phyloP scores from a whole-genome alignment of 2,797 vertebrate genomes.

The Taeniopygia guttata region DNA sequence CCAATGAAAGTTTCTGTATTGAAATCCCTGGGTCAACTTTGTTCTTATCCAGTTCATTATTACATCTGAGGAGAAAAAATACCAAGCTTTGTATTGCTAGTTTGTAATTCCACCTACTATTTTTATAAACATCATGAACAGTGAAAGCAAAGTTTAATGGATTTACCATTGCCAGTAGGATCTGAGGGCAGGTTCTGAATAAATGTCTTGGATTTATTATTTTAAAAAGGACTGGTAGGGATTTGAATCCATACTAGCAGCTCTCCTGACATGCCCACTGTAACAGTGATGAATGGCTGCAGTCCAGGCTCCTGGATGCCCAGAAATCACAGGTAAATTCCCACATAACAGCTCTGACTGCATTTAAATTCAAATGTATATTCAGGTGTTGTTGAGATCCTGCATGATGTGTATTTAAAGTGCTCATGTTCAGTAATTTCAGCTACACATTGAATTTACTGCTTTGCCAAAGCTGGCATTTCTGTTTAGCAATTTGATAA shows the following conservation, averaged over 20 bases:
- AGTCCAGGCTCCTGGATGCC: neutral
- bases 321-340: neutral
- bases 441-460: neutral
- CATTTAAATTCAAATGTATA: neutral
- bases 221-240: neutral
- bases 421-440: neutral
- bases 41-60: conserved; percentile 50
- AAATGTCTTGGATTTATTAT: conserved; percentile 30
- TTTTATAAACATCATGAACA: conserved; percentile 33
- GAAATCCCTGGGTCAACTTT: conserved; percentile 60
- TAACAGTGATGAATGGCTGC: neutral
- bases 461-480: neutral
- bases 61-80: conserved; percentile 48
- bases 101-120: conserved; percentile 25
- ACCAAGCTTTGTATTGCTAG: neutral
- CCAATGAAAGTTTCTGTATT: conserved; percentile 28
- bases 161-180: conserved; percentile 13
- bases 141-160: conserved; percentile 59
- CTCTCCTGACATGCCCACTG: neutral
- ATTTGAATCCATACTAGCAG: neutral
- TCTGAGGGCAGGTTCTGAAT: conserved; percentile 28
- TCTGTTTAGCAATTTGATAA: neutral
- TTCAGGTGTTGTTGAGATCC: neutral
- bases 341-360: neutral
- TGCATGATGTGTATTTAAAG: neutral